Evolutionary conservation across 35 echinoderm and acorn worm species (phyloP), one percentile per base, ranked within the genome.

Genomic region (Lytechinus pictus): DNA sequence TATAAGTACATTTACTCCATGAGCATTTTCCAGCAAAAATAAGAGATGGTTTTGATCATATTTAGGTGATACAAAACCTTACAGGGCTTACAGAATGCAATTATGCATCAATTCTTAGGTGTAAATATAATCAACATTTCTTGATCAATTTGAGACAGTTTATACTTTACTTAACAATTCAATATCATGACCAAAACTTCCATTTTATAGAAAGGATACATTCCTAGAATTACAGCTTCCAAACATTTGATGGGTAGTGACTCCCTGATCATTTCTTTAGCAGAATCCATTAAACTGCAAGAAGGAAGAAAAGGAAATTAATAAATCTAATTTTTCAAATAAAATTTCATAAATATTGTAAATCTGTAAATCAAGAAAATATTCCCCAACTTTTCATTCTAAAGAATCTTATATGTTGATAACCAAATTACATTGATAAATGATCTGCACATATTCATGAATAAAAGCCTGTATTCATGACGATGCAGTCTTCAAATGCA

Each of bases 181-280:
- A 24, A 24, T n/a, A 79, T 16, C 16, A 14, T 71, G 57, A 16
- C 16, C 0, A 44, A 2, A 44, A 44, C 33, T 44, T 44, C 33
- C 13, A 71, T 71, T 4, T 9, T 24, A 79, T 16, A 13, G n/a
- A 58, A 97, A 99, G 98, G 98, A 99, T 99, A 99, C 97, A 99
- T 89, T 90, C 95, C 94, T 94, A 99, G 97, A 88, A 99, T 96
- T 13, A 99, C 97, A 52, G 98, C 98, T 91, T 99, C 98, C 9
- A 99, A 93, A 89, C 98, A 99, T 86, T 99, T 99, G 91, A 99
- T 99, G 54, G 98, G 98, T 5, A 99, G 94, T 6, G 98, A 98
- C 90, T 99, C 98, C 91, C 97, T 89, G 86, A 99, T 99, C 97
- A 99, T 99, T 92, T 99, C 98, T 95, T 98, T 99, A 60, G 98